Evolutionary conservation across 2,888 invertebrate species (phyloP), one percentile per base, ranked within the genome.

Genomic region (Nephrotoma appendiculata): DNA sequence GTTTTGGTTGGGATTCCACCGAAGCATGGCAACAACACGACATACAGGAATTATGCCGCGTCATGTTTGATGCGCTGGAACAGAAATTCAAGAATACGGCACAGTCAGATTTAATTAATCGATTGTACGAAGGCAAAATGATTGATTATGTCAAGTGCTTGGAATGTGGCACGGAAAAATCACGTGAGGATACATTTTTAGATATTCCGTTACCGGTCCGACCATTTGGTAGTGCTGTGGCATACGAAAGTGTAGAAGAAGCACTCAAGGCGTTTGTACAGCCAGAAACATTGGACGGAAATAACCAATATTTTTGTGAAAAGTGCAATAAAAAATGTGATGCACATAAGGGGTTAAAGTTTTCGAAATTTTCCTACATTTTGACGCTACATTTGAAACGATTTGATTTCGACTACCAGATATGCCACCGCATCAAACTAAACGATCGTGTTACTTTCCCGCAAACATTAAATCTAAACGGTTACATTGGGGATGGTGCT

Each of bases 21-120:
- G 96, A 97, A 91, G 96, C 96, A 0, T 97, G 97, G 96, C 96
- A 97, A 89, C 98, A 98, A 90, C 98, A 98, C 90, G 98, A 98
- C 90, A 96, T 98, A 86, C 97, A 98, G 90, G 97, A 98, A 90
- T 92, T 98, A 87, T 97, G 96, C 90, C 93, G 97, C 84, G 96
- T 97, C 7, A 97, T 98, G 96, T 97, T 98, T 90, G 97, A 98
- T 90, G 97, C 97, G 0, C 91, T 98, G 85, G 97, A 97, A 90
- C 94, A 95, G 88, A 96, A 95, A 89, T 96, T 97, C 91, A 95
- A 95, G 90, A 95, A 96, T 88, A 96, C 96, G 1, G 94, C 95
- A 88, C 96, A 97, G 90, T 94, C 95, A 4, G 95, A 96, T 90
- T 93, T 97, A 9, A 97, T 98, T 87, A 96, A 96, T 88, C 94